A percentile compares a stretch with the other conserved stretches of the same genome.
Conservation (phyloP, 2,113 vertebrate species). For the Crotalus helleri region DNA sequence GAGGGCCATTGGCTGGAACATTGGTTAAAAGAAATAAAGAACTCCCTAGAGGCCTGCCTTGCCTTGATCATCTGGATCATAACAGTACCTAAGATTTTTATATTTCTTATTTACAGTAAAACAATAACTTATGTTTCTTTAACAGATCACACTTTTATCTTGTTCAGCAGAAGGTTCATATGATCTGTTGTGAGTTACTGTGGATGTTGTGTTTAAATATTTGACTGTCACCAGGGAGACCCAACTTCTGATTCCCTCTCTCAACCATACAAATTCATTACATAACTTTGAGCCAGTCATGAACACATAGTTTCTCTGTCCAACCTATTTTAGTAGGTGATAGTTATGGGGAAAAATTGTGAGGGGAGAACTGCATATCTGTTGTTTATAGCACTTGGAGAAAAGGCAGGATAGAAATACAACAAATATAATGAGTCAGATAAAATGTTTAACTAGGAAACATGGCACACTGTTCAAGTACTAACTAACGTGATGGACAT, state of each 20-base stretch:
- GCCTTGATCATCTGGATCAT: no score
- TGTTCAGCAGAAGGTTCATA: constrained; percentile 55
- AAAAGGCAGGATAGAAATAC: neutral
- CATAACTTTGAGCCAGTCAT: neutral
- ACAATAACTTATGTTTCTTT: constrained; percentile 34
- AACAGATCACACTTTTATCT: constrained; percentile 62
- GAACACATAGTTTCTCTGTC: neutral
- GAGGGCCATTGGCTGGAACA: no score
- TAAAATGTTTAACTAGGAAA: constrained; percentile 61
- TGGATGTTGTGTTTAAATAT: neutral
- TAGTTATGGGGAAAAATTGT: neutral
- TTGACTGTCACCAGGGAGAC: neutral
- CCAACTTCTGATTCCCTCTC: neutral
- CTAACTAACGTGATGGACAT: constrained; percentile 50
- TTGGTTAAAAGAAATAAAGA: no score
- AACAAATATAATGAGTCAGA: neutral
- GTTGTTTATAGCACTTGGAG: neutral
- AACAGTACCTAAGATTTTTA: constrained; percentile 49
- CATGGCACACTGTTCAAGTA: constrained; percentile 58
- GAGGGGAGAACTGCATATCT: neutral
- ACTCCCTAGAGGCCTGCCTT: no score
- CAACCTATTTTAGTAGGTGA: neutral
- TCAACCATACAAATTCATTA: neutral
- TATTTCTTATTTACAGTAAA: constrained; percentile 33
- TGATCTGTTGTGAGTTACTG: constrained; percentile 26